Conservation (phyloP, 2,888 invertebrate genomes). For the Cheilosia grossa region DNA sequence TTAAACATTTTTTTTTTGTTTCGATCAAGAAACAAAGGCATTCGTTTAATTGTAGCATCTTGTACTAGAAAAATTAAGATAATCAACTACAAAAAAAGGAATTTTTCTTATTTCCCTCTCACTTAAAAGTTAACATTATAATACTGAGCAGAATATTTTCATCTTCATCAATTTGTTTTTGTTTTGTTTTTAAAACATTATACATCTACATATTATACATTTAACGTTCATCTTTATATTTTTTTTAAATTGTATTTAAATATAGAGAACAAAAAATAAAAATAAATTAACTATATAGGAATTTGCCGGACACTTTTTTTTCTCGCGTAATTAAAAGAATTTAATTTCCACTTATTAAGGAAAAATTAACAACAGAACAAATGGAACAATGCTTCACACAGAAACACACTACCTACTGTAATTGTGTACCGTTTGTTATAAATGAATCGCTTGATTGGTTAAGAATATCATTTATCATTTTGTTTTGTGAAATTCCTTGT, state of each 20-base stretch:
- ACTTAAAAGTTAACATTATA: slow-evolving; percentile 82
- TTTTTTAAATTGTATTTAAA: slow-evolving; percentile 48
- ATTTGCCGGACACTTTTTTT: slow-evolving; percentile 61
- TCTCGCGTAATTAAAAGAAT: slow-evolving; percentile 59
- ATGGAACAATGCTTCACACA: slow-evolving; percentile 56
- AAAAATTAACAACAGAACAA: slow-evolving; percentile 14
- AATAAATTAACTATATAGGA: slow-evolving; percentile 75
- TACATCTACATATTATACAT: slow-evolving; percentile 54
- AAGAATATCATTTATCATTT: slow-evolving; percentile 38
- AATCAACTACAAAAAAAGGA: slow-evolving; percentile 53
- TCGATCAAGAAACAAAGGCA: slow-evolving; percentile 71
- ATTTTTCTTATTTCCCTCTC: slow-evolving; percentile 65
- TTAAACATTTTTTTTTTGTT: slow-evolving; percentile 34
- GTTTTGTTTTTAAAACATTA: slow-evolving; percentile 53
- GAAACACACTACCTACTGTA: not conserved
- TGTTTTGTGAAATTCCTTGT: slow-evolving; percentile 38
- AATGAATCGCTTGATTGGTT: slow-evolving; percentile 38
- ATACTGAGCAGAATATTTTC: slow-evolving; percentile 82
- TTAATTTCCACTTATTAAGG: slow-evolving; percentile 53
- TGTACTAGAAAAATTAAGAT: slow-evolving; percentile 30
- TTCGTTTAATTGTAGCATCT: slow-evolving; percentile 50
- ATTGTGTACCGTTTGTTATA: not conserved
- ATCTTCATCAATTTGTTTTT: slow-evolving; percentile 61
- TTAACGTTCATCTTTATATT: slow-evolving; percentile 28
- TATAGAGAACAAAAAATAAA: slow-evolving; percentile 63